These are phyloP conservation scores for Ramazzottius varieornatus DNA, from an alignment of 2,888 invertebrate genomes.

Conservation along the genomic window DNA sequence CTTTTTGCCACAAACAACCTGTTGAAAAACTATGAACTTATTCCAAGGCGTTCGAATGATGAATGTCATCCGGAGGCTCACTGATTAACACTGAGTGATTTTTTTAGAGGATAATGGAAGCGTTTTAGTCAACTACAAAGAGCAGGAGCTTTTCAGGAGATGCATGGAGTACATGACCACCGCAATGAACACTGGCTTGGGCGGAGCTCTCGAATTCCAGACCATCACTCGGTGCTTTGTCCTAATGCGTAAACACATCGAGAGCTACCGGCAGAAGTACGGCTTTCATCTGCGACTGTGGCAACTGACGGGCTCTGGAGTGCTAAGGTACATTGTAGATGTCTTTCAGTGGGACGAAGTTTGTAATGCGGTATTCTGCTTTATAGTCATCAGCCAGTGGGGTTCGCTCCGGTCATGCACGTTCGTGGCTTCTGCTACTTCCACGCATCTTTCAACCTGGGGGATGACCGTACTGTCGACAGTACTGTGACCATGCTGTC, in stretches of 20 bases:
- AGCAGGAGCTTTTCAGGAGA: slow-evolving; percentile 68
- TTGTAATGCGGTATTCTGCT: too few species aligned
- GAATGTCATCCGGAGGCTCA: background rate
- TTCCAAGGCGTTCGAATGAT: background rate
- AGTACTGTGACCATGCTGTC: background rate
- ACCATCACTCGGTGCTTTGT: background rate
- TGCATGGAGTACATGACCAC: slow-evolving; percentile 73
- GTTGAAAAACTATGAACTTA: too few species aligned
- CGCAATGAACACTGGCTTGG: slow-evolving; percentile 30
- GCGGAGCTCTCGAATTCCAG: slow-evolving; percentile 8
- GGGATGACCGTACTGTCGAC: background rate
- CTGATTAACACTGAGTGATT: background rate
- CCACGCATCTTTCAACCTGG: background rate
- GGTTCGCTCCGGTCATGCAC: too few species aligned
- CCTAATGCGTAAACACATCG: background rate
- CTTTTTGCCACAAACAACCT: too few species aligned
- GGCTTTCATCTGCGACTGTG: slow-evolving; percentile 65
- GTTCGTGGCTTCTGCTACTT: background rate
- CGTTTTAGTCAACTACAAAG: slow-evolving; percentile 34
- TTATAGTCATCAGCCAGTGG: too few species aligned
- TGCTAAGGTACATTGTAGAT: slow-evolving; percentile 35
- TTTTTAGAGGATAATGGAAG: background rate
- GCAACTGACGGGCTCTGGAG: slow-evolving; percentile 53
- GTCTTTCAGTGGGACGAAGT: too few species aligned
- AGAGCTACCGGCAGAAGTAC: slow-evolving; percentile 28